Percentiles rank a stretch among this genome's conserved stretches.
Evolutionary conservation across 2,888 invertebrate genomes (phyloP).

Genomic region (Hoplodrina ambigua): DNA sequence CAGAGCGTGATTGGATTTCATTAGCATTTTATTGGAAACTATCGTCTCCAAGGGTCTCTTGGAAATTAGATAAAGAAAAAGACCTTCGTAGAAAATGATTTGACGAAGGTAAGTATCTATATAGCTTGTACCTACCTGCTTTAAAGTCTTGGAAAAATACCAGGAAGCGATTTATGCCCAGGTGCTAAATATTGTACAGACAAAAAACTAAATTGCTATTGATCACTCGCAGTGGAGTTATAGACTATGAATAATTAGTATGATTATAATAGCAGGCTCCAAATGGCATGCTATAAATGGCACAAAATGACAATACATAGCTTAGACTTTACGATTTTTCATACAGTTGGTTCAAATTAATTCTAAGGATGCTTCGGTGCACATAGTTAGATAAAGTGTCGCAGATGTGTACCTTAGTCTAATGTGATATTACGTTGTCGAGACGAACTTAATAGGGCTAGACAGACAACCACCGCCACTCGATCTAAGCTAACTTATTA

Average conservation of each 20-base stretch:
- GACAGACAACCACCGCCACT: neutral
- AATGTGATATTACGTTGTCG: neutral
- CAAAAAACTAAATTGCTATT: conserved; percentile 55
- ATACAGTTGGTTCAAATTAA: too few species aligned
- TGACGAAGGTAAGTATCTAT: conserved; percentile 16
- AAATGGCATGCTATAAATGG: neutral
- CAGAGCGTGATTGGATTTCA: conserved; percentile 53
- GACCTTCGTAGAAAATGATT: conserved; percentile 24
- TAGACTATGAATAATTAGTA: conserved; percentile 42
- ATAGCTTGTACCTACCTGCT: conserved; percentile 9
- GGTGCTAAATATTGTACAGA: conserved; percentile 32
- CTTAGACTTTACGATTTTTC: too few species aligned
- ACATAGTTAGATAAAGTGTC: too few species aligned
- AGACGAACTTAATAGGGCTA: neutral
- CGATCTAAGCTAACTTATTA: neutral
- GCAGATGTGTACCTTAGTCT: too few species aligned
- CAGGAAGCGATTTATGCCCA: conserved; percentile 50
- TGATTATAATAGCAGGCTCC: conserved; percentile 18
- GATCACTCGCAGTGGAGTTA: conserved; percentile 35
- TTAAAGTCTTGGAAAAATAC: conserved; percentile 44
- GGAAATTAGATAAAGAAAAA: conserved; percentile 42
- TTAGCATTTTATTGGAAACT: conserved; percentile 65
- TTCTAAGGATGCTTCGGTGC: too few species aligned
- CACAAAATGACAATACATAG: conserved; percentile 1
- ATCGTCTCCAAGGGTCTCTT: conserved; percentile 39